These are phyloP conservation scores for Agrochola lychnidis DNA, from an alignment of 2,888 invertebrate genomes.

Conservation along the genomic window DNA sequence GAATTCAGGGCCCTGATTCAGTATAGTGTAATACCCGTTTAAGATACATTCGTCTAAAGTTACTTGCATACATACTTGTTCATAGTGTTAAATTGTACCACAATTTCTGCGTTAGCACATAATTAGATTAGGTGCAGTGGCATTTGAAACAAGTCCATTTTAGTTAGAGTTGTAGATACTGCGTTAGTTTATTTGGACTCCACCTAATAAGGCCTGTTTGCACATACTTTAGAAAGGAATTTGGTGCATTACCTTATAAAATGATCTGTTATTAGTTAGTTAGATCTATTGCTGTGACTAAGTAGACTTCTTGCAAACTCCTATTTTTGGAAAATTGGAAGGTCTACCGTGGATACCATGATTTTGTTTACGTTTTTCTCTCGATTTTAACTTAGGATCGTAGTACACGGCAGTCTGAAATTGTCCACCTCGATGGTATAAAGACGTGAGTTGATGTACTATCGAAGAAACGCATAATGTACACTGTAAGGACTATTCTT, in stretches of 20 bases:
- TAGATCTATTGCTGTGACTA: constrained; percentile 8
- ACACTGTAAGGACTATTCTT: too few relatives aligned
- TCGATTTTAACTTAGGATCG: background rate
- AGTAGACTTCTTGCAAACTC: background rate
- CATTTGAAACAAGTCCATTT: constrained; percentile 35
- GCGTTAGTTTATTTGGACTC: constrained; percentile 23
- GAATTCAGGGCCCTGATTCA: too few relatives aligned
- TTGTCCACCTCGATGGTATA: background rate
- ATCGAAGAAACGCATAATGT: too few relatives aligned
- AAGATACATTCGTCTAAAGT: background rate
- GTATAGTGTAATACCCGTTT: too few relatives aligned
- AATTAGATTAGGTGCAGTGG: constrained; percentile 17
- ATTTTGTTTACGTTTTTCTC: background rate
- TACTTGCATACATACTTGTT: background rate
- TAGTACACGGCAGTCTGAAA: background rate
- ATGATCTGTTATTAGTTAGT: constrained; percentile 10
- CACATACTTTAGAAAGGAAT: constrained; percentile 35
- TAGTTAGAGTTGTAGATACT: constrained; percentile 23
- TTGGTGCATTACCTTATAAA: constrained; percentile 39
- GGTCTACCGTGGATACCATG: background rate
- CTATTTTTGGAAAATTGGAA: background rate
- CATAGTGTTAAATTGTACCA: background rate
- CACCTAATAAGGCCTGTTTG: constrained; percentile 25
- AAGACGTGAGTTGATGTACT: background rate
- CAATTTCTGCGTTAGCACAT: background rate